Evolutionary conservation across 2,888 invertebrate genomes (phyloP), one percentile per base, ranked within the genome.

Genomic region (Phyllotreta cruciferae): DNA sequence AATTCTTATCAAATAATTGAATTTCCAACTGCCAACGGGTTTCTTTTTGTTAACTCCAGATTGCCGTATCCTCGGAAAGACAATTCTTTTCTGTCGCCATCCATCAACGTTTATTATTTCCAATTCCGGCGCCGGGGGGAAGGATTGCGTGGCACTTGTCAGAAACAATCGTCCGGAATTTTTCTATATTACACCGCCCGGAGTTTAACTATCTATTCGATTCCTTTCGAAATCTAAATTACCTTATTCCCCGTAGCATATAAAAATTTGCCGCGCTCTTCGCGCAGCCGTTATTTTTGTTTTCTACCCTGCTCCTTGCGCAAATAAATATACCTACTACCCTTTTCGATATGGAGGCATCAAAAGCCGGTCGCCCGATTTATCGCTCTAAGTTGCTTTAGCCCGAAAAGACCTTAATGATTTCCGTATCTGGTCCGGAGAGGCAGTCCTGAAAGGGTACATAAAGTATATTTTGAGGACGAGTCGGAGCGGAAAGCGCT

Each of bases 1-100:
- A 57, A 60, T 45, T 62, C 63, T 69, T 69, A 69, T 69, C 69
- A 66, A 69, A 67, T 69, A 67, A 69, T 69, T 67, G 67, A 66
- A 63, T 66, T 66, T 55, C 42, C 41, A 58, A 60, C 62, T 56
- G 42, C 35, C 56, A 47, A 38, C 14, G 11, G 62, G 9, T 50
- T 11, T 14, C 11, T 42, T 58, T 58, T 58, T 58, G 50, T 58
- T 58, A 58, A 58, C 41, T 52, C 50, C 24, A 37, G 35, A 58
- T 58, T 50, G 58, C 58, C 47, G 10, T 58, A 52, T 58, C 36
- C 42, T 11, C 13, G 41, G 41, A 57, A 58, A 58, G 58, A 58
- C 58, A 58, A 58, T 58, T 58, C 58, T 50, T 58, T 58, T 58
- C 42, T 58, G 58, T 58, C 50, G 24, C 42, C 41, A 58, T 52